phyloP scores from a whole-genome alignment of 2,888 invertebrate genomes.

The Hetaerina titia region DNA sequence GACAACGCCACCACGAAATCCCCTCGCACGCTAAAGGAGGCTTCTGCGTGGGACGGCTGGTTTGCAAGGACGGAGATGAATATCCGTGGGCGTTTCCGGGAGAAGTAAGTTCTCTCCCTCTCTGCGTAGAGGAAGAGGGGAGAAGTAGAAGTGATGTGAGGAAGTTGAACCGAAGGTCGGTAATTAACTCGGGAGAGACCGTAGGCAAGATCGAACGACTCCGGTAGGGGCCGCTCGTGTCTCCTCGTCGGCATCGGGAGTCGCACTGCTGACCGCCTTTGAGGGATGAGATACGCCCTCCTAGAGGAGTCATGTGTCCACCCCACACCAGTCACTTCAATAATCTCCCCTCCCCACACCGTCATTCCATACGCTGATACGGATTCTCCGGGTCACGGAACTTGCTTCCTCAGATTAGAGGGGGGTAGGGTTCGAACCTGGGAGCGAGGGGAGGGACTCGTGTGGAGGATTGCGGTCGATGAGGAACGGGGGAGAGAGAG shows the following conservation, averaged over 20 bases:
- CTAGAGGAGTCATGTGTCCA: not conserved
- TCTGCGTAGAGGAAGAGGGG: not conserved
- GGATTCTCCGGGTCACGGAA: conserved; percentile 41
- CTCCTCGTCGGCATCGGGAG: not conserved
- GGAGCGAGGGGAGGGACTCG: not conserved
- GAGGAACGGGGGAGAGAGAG: not conserved
- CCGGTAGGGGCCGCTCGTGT: not conserved
- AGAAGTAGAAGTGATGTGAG: not conserved
- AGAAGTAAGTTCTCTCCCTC: not conserved
- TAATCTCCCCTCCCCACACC: not conserved
- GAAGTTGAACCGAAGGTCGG: not conserved
- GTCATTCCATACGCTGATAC: not conserved
- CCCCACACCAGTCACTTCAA: not conserved
- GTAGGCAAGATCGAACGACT: not conserved
- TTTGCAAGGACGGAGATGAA: not conserved
- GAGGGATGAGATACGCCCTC: not conserved
- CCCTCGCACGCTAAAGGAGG: too few species aligned
- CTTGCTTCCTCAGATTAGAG: conserved; percentile 44
- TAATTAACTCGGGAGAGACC: not conserved
- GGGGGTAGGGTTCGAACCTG: not conserved
- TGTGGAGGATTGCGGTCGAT: not conserved
- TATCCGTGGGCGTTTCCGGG: conserved; percentile 4
- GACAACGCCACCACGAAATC: too few species aligned
- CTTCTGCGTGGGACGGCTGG: not conserved
- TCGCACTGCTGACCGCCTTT: conserved; percentile 32